These are phyloP conservation scores for Stegophylla sp. DNA, from an alignment of 2,888 invertebrate species.

Conservation along the genomic window DNA sequence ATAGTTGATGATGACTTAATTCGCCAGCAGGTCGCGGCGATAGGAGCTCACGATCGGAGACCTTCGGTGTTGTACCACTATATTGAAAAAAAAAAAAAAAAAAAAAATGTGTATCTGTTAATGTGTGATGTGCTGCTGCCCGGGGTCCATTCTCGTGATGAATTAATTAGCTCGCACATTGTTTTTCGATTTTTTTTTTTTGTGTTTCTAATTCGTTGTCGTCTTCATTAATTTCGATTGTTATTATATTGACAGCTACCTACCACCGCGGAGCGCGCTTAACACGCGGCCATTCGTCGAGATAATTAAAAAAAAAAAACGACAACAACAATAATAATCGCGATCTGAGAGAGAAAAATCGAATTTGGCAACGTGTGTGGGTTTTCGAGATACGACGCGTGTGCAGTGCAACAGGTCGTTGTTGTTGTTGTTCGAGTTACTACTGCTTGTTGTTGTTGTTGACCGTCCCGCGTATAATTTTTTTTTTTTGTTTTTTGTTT, in stretches of 20 bases:
- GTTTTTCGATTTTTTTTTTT: conserved; percentile 9
- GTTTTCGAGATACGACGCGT: no score
- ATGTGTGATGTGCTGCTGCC: background rate
- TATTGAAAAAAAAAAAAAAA: no score
- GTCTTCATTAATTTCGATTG: conserved; percentile 32
- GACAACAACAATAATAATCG: conserved; percentile 21
- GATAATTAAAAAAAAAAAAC: conserved; percentile 48
- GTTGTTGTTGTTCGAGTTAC: background rate
- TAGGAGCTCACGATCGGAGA: background rate
- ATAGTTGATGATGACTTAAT: conserved; percentile 36
- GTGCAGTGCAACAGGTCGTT: no score
- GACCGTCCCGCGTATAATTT: no score
- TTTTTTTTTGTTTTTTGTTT: no score
- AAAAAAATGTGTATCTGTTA: background rate
- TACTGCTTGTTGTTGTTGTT: background rate
- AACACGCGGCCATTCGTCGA: conserved; percentile 2
- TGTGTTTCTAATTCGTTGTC: background rate
- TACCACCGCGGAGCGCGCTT: conserved; percentile 34
- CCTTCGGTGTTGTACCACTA: background rate
- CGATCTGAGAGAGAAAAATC: background rate
- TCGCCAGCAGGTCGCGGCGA: conserved; percentile 23
- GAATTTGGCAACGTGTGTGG: conserved; percentile 51
- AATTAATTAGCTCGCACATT: conserved; percentile 43
- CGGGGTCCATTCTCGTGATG: conserved; percentile 15
- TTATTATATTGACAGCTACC: conserved; percentile 25